Evolutionary conservation across 2,797 vertebrate genomes (phyloP).

Genomic region (Rachycentron canadum): DNA sequence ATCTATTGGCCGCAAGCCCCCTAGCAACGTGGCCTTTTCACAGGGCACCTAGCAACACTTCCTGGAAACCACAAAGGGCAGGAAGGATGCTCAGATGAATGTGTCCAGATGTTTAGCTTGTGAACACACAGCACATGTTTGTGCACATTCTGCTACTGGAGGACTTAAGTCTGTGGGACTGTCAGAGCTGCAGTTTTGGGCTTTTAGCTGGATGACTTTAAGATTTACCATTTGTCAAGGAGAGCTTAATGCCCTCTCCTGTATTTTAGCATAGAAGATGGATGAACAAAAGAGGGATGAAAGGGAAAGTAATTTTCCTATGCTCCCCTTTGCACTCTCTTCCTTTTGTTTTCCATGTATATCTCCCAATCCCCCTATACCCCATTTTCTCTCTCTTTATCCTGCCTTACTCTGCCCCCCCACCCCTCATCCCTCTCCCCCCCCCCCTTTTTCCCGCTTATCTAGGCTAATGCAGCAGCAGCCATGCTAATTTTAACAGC

Average conservation of each 20-base stretch:
- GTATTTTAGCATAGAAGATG: conserved; percentile 41
- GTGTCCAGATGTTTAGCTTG: conserved; percentile 14
- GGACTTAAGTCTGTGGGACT: background rate
- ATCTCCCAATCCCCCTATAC: conserved; percentile 54
- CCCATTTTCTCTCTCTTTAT: conserved; percentile 61
- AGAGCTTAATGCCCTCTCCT: conserved; percentile 22
- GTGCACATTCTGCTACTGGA: background rate
- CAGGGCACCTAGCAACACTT: conserved; percentile 24
- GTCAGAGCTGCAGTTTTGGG: conserved; percentile 11
- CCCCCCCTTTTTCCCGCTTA: conserved; percentile 71
- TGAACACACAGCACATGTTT: background rate
- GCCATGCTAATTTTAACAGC: conserved; percentile 83
- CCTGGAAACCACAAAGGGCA: conserved; percentile 18
- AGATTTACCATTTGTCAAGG: conserved; percentile 21
- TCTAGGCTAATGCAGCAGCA: conserved; percentile 84
- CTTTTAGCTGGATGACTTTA: conserved; percentile 27
- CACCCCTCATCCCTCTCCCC: conserved; percentile 53
- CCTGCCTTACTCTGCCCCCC: conserved; percentile 43
- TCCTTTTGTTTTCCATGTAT: conserved; percentile 47
- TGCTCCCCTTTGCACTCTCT: conserved; percentile 39
- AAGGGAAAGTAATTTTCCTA: conserved; percentile 54
- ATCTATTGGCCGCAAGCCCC: conserved; percentile 40
- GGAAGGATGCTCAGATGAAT: conserved; percentile 2
- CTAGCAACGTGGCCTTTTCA: conserved; percentile 11
- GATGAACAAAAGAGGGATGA: conserved; percentile 62